Evolutionary conservation across 2,888 invertebrate species (phyloP).

Genomic region (Parnassius smintheus): DNA sequence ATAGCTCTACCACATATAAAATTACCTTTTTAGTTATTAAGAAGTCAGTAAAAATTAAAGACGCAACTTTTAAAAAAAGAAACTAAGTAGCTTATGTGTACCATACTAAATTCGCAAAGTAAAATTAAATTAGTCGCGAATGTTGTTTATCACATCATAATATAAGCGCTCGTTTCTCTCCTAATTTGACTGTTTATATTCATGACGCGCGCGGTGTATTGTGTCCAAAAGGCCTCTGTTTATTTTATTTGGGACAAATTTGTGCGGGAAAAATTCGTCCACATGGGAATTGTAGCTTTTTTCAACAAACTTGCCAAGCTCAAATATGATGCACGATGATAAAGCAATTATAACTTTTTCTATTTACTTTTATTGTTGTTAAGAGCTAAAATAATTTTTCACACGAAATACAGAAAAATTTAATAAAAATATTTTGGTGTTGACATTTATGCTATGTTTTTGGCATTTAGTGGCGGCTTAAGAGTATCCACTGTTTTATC

Average conservation of each 20-base stretch:
- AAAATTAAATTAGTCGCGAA: constrained; percentile 69
- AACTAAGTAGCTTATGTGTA: not conserved
- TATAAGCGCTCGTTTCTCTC: constrained; percentile 40
- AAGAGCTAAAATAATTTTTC: too few species aligned
- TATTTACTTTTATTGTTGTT: too few species aligned
- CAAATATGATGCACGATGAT: not conserved
- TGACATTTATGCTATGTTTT: too few species aligned
- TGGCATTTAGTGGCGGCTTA: too few species aligned
- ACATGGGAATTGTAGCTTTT: constrained; percentile 36
- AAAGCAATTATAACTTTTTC: too few species aligned
- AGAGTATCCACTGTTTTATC: too few species aligned
- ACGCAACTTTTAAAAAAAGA: not conserved
- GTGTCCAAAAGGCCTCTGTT: constrained; percentile 58
- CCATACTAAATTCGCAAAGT: constrained; percentile 50
- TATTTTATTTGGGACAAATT: constrained; percentile 67
- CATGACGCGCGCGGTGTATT: constrained; percentile 60
- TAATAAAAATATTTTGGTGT: too few species aligned
- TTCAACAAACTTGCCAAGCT: constrained; percentile 26
- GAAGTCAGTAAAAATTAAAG: too few species aligned
- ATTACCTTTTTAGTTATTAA: too few species aligned
- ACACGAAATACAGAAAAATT: too few species aligned
- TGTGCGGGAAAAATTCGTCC: constrained; percentile 57
- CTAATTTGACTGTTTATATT: constrained; percentile 78
- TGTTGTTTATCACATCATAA: constrained; percentile 63
- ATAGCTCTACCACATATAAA: too few species aligned